Conservation (phyloP, 2,888 invertebrate genomes). For the Exocentrus adspersus region DNA sequence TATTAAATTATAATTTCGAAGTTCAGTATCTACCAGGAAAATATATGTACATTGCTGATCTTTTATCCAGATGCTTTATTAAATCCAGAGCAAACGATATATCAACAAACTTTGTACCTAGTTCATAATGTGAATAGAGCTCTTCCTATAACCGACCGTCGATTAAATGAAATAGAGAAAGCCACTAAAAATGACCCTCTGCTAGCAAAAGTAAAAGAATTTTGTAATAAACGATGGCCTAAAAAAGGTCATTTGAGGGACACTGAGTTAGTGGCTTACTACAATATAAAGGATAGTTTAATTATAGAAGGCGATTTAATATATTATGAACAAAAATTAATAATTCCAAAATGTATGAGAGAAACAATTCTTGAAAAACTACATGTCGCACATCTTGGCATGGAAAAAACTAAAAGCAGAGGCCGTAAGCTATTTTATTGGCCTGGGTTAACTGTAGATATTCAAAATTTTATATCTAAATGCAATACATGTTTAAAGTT, state of each 20-base stretch:
- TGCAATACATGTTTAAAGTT: constrained; percentile 28
- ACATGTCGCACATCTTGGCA: constrained; percentile 54
- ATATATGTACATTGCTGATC: constrained; percentile 35
- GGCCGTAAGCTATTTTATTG: constrained; percentile 52
- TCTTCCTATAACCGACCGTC: constrained; percentile 8
- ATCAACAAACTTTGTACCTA: background rate
- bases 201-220: background rate
- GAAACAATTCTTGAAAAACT: constrained; percentile 40
- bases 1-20: constrained; percentile 42
- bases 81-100: background rate
- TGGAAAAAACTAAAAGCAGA: constrained; percentile 49
- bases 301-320: constrained; percentile 16
- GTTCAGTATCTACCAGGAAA: constrained; percentile 46
- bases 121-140: constrained; percentile 21
- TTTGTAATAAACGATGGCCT: background rate
- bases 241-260: background rate
- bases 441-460: constrained; percentile 50
- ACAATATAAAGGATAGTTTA: too few relatives aligned
- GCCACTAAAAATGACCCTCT: background rate
- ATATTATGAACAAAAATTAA: constrained; percentile 13
- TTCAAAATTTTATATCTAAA: constrained; percentile 40
- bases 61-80: constrained; percentile 24
- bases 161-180: background rate
- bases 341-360: constrained; percentile 33
- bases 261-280: too few relatives aligned